Evolutionary conservation across 1,140 invertebrate genomes (phyloP).

Genomic region (Delia radicum): DNA sequence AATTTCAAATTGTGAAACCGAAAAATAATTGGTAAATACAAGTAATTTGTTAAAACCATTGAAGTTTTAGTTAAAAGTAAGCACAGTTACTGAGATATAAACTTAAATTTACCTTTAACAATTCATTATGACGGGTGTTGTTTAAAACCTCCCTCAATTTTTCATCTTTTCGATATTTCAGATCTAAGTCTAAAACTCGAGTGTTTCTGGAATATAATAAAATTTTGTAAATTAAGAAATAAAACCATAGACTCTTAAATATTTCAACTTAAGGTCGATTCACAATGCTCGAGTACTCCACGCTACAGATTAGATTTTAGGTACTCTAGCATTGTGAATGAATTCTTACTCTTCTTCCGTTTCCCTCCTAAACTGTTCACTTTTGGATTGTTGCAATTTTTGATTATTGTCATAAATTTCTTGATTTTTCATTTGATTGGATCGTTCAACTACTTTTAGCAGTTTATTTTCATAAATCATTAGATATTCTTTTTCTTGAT

Average conservation of each 20-base stretch:
- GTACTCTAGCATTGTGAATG: too few relatives aligned
- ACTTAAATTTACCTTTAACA: neutral
- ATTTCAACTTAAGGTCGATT: neutral
- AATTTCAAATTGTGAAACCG: neutral
- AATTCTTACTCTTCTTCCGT: neutral
- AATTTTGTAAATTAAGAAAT: neutral
- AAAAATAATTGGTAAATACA: neutral
- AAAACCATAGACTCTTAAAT: neutral
- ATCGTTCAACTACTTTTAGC: slow-evolving; percentile 25
- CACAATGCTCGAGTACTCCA: too few relatives aligned
- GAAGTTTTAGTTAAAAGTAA: neutral
- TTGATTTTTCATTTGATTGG: slow-evolving; percentile 30
- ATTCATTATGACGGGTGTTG: neutral
- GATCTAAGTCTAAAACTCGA: neutral
- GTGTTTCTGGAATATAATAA: neutral
- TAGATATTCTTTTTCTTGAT: slow-evolving; percentile 29
- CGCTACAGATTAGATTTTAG: too few relatives aligned
- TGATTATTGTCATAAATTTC: slow-evolving; percentile 15
- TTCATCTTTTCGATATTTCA: neutral
- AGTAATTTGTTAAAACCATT: neutral
- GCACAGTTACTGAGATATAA: neutral
- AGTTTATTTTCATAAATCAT: slow-evolving; percentile 32
- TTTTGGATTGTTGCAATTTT: neutral
- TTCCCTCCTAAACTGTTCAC: neutral
- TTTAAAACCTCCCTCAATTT: neutral